Evolutionary conservation across 2,888 invertebrate species (phyloP), one percentile per base, ranked within the genome.

Genomic region (Lacanobia wlatinum): DNA sequence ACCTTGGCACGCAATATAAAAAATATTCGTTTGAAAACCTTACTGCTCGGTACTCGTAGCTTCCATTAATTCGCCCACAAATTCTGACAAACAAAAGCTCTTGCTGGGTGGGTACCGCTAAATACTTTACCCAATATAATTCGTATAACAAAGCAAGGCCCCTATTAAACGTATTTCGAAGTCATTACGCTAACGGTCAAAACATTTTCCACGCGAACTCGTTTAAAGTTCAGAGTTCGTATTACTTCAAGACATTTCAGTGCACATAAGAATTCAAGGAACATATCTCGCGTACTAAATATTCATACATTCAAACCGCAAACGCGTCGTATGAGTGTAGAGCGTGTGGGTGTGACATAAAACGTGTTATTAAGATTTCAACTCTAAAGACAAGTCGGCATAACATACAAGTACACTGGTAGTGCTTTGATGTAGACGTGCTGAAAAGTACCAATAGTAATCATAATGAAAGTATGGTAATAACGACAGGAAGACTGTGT

Each of bases 301-400:
- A 82, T 86, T 85, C 86, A 88, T 88, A 87, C 85, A 87, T 79
- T 74, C 80, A 81, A 68, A 87, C 76, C 76, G 71, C 84, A 87
- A 83, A 83, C 80, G 73, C 76, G 77, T 75, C 75, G 63, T 80
- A 73, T 73, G 73, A 83, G 80, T 82, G 86, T 87, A 73, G 73
- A 83, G 80, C 82, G 86, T 87, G 91, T 90, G 87, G 90, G 91
- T 87, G 89, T 88, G 89, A 88, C 89, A 90, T 84, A 84, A 84
- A 90, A 88, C 89, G 84, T 87, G 91, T 90, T 92, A 92, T 92
- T 92, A 92, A 91, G 90, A 91, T 92, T 92, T 92, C 90, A 91
- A 88, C 87, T 89, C 80, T 87, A 88, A 87, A 89, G 89, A 87
- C 89, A 88, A 78, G 88, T 84, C 87, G 83, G 82, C 82, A 81